Conservation (phyloP, 1,140 invertebrate genomes). For the Zeugodacus cucurbitae region DNA sequence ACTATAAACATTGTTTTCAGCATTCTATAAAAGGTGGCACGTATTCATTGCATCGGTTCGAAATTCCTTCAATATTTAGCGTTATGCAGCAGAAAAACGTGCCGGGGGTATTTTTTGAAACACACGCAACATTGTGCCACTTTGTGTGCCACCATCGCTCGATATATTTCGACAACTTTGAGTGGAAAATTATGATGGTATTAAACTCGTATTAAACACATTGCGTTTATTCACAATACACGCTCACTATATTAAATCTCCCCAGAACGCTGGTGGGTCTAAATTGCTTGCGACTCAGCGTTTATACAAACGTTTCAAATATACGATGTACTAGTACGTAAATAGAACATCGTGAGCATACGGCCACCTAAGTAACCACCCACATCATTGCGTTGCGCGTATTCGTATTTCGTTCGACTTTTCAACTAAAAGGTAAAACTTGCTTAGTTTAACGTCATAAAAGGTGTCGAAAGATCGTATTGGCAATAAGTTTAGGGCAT, state of each 20-base stretch:
- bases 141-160: background rate
- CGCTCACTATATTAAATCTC: background rate
- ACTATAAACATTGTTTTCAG: too few relatives aligned
- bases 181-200: slow-evolving; percentile 1
- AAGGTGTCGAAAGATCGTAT: background rate
- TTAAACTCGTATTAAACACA: slow-evolving; percentile 1
- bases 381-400: background rate
- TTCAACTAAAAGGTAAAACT: background rate
- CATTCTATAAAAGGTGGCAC: too few relatives aligned
- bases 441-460: background rate
- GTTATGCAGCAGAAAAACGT: background rate
- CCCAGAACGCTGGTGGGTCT: background rate
- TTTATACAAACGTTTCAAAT: background rate
- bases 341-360: background rate
- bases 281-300: background rate
- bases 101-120: background rate
- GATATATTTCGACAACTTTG: background rate
- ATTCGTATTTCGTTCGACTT: background rate
- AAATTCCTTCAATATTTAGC: background rate
- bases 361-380: background rate
- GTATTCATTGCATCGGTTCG: background rate
- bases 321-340: background rate
- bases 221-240: background rate
- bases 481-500: background rate
- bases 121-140: background rate